phyloP scores from a whole-genome alignment of 53 echinoderm and acorn worm genomes.

The Temnopleurus reevesii region DNA sequence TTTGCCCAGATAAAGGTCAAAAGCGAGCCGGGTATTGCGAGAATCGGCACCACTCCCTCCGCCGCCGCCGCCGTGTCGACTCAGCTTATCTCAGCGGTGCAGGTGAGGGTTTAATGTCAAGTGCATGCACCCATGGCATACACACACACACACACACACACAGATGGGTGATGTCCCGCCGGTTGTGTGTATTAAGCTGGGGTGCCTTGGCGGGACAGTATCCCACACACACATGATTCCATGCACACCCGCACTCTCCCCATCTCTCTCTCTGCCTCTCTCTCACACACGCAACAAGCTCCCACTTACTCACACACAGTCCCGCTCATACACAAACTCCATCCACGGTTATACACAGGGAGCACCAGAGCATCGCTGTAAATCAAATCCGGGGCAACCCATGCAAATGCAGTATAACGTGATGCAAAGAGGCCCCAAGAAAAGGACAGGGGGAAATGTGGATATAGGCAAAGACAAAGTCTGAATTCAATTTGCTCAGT shows the following conservation, averaged over 20 bases:
- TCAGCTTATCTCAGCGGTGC: slow-evolving; percentile 54
- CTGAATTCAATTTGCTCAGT: slow-evolving; percentile 47
- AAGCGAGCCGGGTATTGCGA: slow-evolving; percentile 55
- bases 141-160: slow-evolving; percentile 30
- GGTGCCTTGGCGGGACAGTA: slow-evolving; percentile 1
- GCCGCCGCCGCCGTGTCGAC: slow-evolving; percentile 39
- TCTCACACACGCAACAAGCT: too few species aligned
- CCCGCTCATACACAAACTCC: neutral
- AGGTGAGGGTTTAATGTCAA: slow-evolving; percentile 56
- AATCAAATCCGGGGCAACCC: slow-evolving; percentile 61
- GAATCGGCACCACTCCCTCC: slow-evolving; percentile 56
- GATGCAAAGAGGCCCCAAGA: slow-evolving; percentile 30
- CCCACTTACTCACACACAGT: neutral
- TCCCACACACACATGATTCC: slow-evolving; percentile 41
- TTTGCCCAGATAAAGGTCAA: slow-evolving; percentile 62
- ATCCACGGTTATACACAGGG: neutral
- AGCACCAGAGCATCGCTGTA: neutral
- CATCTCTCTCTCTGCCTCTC: neutral
- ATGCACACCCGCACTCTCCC: neutral
- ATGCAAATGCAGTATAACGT: slow-evolving; percentile 46
- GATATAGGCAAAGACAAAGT: slow-evolving; percentile 15
- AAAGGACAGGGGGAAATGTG: neutral
- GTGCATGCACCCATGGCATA: neutral
- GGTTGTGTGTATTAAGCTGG: neutral
- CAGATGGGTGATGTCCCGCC: slow-evolving; percentile 28